These are phyloP conservation scores for Isaurus tuberculatus DNA, from an alignment of 92 coral and sea anemone genomes.

Conservation along the genomic window DNA sequence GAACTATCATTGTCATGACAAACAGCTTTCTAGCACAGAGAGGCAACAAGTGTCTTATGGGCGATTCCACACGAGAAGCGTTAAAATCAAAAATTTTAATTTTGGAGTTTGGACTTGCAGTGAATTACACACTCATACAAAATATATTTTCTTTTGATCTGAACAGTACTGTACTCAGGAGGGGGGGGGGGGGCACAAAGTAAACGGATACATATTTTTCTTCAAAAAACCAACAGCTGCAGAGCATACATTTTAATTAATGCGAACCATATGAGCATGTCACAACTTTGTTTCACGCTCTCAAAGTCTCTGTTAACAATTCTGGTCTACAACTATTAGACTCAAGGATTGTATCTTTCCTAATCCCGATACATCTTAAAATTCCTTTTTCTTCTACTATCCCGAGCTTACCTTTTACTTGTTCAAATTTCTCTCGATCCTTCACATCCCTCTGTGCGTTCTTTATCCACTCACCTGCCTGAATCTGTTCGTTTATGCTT, in stretches of 20 bases:
- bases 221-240: background rate
- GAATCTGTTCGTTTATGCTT: background rate
- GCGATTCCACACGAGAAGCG: background rate
- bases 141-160: background rate
- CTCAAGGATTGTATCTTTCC: slow-evolving; percentile 1
- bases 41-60: too few species aligned
- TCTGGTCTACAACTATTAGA: too few species aligned
- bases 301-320: too few species aligned
- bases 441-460: background rate
- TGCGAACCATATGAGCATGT: background rate
- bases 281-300: slow-evolving; percentile 24
- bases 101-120: background rate
- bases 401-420: slow-evolving; percentile 10
- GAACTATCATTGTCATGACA: too few species aligned
- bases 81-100: background rate
- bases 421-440: background rate
- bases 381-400: background rate
- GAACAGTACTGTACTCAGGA: background rate
- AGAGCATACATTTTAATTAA: background rate
- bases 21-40: too few species aligned
- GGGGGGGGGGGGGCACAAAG: background rate
- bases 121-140: background rate
- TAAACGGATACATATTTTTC: background rate
- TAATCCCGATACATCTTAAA: slow-evolving; percentile 5
- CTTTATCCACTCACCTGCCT: slow-evolving; percentile 10